Base-by-base conservation (phyloP, 2,888 invertebrate genomes). In the Idaea dimidiata region DNA sequence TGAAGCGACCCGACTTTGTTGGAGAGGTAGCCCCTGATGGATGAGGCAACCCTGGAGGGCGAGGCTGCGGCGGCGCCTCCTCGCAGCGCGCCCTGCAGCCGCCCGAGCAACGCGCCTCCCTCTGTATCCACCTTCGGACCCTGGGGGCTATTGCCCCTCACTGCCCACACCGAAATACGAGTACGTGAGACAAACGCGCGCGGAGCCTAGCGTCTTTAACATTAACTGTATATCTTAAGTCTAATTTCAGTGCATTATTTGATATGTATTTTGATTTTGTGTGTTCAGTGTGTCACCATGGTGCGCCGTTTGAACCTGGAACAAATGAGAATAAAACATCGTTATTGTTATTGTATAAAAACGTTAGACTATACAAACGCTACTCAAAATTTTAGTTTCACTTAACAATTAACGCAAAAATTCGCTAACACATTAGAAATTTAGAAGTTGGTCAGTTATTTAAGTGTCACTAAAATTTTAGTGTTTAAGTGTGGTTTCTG, bases 21-120 rank as follows among this genome's bases (percentile, higher is more conserved):
- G 82, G 94, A 92, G 76, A 96, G 94, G 93, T 94, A 95, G 79
- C 96, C 96, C 83, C 94, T 93, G 88, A 96, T 94, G 89, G 95
- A 95, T 90, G 93, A 94, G 84, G 96, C 95, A 82, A 95, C 95
- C 78, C 95, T 93, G 85, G 94, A 93, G 76, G 95, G 95, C 83
- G 95, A 94, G 86, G 94, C 94, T 82, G 94, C 95, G 83, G 94
- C 94, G 79, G 94, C 94, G 83, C 95, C 94, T 87, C 95, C 95
- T 76, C 95, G 94, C 89, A 95, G 94, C 89, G 94, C 94, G 82
- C 94, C 94, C 84, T 93, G 93, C 87, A 94, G 91, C 91, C 94
- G 94, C 86, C 94, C 94, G 84, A 95, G 91, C 93, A 95, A 93
- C 84, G 94, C 93, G 73, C 83, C 84, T 74, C 83, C 85, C 66